These are phyloP conservation scores for Schizopygopsis pylzovi DNA, from an alignment of 2,797 vertebrate species.

Conservation along the genomic window DNA sequence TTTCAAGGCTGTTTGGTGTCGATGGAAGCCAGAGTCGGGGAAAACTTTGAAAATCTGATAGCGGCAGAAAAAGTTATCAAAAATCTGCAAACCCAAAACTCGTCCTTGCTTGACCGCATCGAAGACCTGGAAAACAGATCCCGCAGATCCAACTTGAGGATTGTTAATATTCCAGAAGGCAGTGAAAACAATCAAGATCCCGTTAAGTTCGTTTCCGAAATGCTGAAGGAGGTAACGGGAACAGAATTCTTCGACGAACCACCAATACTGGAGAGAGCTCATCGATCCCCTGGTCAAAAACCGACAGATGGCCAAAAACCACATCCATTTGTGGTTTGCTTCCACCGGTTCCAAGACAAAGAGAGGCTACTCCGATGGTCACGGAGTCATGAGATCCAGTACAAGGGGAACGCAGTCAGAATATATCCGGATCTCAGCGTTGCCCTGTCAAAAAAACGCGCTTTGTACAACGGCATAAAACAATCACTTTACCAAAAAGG, in stretches of 20 bases:
- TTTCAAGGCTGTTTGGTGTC: not conserved
- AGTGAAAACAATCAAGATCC: conserved; percentile 19
- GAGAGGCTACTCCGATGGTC: not conserved
- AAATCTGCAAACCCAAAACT: conserved; percentile 5
- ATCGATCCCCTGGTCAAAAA: not conserved
- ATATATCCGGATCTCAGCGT: conserved; percentile 3
- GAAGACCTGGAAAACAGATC: conserved; percentile 26
- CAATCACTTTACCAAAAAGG: conserved; percentile 3
- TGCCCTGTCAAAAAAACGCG: not conserved
- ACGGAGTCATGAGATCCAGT: not conserved
- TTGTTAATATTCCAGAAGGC: not conserved
- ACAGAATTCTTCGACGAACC: not conserved
- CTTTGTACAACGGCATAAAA: not conserved
- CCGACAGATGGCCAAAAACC: not conserved
- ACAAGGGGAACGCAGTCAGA: not conserved
- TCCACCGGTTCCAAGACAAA: conserved; percentile 17
- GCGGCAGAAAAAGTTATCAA: not conserved
- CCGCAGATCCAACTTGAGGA: not conserved
- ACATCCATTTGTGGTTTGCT: conserved; percentile 8
- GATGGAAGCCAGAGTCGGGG: not conserved
- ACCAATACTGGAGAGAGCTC: not conserved
- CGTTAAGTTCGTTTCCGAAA: not conserved
- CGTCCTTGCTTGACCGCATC: not conserved
- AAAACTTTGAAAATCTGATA: not conserved
- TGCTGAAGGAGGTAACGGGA: not conserved